These are phyloP conservation scores for Trachelus iudaicus DNA, from an alignment of 2,888 invertebrate species.

Conservation along the genomic window DNA sequence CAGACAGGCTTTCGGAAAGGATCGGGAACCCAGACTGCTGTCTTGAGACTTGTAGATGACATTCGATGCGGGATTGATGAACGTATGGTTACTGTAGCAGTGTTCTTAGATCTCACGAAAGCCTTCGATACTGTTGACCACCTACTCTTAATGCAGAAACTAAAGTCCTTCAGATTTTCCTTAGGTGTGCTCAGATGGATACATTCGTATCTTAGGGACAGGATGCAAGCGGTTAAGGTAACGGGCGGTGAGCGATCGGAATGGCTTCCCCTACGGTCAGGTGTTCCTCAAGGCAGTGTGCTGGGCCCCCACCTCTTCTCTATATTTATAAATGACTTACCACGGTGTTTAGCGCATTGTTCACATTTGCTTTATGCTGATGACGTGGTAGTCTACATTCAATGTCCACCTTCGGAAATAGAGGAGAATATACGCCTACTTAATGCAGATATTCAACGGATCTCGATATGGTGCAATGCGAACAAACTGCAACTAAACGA, in stretches of 20 bases:
- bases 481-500: constrained; percentile 3
- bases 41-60: constrained; percentile 6
- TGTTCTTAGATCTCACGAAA: constrained; percentile 10
- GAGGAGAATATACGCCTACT: neutral
- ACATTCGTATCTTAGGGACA: too few species aligned
- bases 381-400: constrained; percentile 5
- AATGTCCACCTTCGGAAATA: neutral
- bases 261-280: neutral
- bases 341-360: neutral
- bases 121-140: constrained; percentile 13
- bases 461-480: neutral
- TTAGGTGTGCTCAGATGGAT: too few species aligned
- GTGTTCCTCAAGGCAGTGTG: constrained; percentile 14
- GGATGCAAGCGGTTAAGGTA: neutral
- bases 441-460: neutral
- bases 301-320: constrained; percentile 13
- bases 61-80: constrained; percentile 5
- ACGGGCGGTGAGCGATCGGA: neutral
- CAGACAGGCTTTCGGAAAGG: constrained; percentile 9
- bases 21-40: constrained; percentile 8
- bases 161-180: neutral
- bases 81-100: neutral
- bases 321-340: constrained; percentile 13
- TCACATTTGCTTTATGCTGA: constrained; percentile 7
- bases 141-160: neutral